Percentiles rank a stretch among this genome's conserved stretches.
Evolutionary conservation across 2,797 vertebrate genomes (phyloP).

Genomic region (Phataginus tetradactyla): DNA sequence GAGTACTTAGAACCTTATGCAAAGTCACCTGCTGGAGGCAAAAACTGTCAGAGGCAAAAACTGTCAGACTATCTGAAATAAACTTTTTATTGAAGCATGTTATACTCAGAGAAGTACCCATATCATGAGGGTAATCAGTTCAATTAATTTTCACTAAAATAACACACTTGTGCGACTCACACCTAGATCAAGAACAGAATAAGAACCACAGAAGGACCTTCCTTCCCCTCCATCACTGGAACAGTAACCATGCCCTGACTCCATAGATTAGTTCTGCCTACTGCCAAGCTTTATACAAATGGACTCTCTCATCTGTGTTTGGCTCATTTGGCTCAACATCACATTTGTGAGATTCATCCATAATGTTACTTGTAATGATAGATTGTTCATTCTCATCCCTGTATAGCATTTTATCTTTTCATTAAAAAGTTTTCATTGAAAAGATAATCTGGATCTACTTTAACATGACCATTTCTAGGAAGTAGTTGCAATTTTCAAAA

Average conservation of each 20-base stretch:
- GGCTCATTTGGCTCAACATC: neutral
- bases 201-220: neutral
- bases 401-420: neutral
- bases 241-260: neutral
- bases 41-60: neutral
- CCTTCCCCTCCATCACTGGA: too few relatives aligned
- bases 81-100: neutral
- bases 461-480: neutral
- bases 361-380: neutral
- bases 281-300: neutral
- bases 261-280: neutral
- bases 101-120: neutral
- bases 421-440: neutral
- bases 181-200: neutral
- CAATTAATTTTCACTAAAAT: neutral
- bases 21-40: neutral
- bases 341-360: neutral
- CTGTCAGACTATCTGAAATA: neutral
- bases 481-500: conserved; percentile 21
- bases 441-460: neutral
- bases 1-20: neutral
- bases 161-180: neutral
- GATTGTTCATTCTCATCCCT: neutral
- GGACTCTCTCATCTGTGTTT: neutral
- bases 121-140: neutral